Conservation (phyloP, 2,888 invertebrate genomes). For the Mesochorus sp. region DNA sequence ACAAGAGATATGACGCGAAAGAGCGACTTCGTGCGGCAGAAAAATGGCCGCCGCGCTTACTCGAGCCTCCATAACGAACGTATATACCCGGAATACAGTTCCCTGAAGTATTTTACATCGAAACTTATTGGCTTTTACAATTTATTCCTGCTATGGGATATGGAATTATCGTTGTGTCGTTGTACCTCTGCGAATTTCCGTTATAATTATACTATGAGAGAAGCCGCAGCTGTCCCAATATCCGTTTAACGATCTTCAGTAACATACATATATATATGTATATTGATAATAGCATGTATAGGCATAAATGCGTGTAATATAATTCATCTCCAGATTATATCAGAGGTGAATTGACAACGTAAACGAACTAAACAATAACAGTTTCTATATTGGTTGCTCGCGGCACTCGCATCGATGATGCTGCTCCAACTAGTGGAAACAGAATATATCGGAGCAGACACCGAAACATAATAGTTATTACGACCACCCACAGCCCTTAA, state of each 20-base stretch:
- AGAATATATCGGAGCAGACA: constrained; percentile 30
- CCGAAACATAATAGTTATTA: neutral
- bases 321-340: constrained; percentile 33
- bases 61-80: constrained; percentile 7
- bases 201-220: constrained; percentile 47
- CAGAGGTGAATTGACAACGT: constrained; percentile 22
- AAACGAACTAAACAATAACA: constrained; percentile 46
- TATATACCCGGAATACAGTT: neutral
- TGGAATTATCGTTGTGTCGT: constrained; percentile 15
- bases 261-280: constrained; percentile 1
- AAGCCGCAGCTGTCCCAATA: constrained; percentile 44
- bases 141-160: constrained; percentile 9
- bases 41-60: constrained; percentile 1
- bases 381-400: neutral
- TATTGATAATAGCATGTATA: constrained; percentile 1
- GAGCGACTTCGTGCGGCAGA: neutral
- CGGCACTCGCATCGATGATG: constrained; percentile 6
- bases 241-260: neutral
- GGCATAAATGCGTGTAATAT: constrained; percentile 9
- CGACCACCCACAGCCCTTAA: constrained; percentile 32
- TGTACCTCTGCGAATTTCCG: constrained; percentile 33
- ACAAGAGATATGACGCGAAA: neutral
- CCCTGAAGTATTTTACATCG: constrained; percentile 29
- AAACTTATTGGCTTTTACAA: constrained; percentile 17
- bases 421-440: constrained; percentile 34